phyloP scores from a whole-genome alignment of 2,888 invertebrate species.

The Synergus umbraculus region DNA sequence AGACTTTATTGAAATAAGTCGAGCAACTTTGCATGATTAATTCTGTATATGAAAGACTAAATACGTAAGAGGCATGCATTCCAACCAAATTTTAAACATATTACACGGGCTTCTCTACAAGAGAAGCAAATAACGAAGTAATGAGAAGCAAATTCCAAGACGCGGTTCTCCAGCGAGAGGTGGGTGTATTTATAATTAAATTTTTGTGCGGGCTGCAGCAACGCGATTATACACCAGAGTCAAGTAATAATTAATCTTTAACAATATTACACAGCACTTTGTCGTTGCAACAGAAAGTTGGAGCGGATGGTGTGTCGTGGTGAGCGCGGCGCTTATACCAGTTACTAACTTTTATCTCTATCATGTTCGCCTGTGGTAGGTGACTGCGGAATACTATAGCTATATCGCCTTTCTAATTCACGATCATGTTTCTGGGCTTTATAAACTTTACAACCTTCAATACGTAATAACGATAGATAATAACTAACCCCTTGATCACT shows the following conservation, averaged over 20 bases:
- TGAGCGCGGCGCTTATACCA: conserved; percentile 1
- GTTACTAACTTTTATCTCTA: conserved; percentile 39
- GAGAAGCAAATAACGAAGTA: not conserved
- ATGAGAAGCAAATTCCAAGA: conserved; percentile 1
- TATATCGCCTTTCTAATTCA: conserved; percentile 30
- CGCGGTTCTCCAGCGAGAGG: not conserved
- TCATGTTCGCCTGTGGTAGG: conserved; percentile 8
- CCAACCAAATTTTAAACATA: not conserved
- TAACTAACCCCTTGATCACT: conserved; percentile 3
- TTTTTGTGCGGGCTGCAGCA: conserved; percentile 16
- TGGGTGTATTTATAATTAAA: conserved; percentile 16
- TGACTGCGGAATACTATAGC: conserved; percentile 12
- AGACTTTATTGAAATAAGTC: not conserved
- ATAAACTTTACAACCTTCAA: conserved; percentile 1
- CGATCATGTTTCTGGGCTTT: conserved; percentile 23
- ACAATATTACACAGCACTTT: conserved; percentile 36
- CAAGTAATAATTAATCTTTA: conserved; percentile 40
- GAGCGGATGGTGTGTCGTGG: not conserved
- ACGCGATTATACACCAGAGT: conserved; percentile 36
- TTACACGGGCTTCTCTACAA: not conserved
- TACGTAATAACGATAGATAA: not conserved
- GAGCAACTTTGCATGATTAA: not conserved
- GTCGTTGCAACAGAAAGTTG: conserved; percentile 36
- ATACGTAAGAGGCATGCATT: not conserved
- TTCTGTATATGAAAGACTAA: not conserved